Percentiles rank a stretch among this genome's conserved stretches.
Conservation (phyloP, 2,888 invertebrate genomes). For the Achlya flavicornis region DNA sequence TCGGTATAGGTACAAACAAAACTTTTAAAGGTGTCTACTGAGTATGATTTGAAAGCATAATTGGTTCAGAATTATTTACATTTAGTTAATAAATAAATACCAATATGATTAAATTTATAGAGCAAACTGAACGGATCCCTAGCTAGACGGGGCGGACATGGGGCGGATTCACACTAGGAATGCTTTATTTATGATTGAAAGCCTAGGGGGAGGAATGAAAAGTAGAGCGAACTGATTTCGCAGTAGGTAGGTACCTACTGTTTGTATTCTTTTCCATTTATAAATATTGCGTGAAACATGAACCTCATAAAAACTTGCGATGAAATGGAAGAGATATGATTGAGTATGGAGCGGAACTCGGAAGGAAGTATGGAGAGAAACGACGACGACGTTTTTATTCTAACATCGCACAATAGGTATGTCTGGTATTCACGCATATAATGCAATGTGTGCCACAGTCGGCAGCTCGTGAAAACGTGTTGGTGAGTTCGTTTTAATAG, state of each 20-base stretch:
- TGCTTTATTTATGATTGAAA: neutral
- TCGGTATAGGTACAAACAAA: no score
- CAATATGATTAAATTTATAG: no score
- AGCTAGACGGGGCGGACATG: no score
- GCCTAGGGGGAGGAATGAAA: neutral
- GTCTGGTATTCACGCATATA: constrained; percentile 40
- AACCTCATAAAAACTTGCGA: constrained; percentile 26
- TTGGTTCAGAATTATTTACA: no score
- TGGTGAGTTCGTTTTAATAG: constrained; percentile 10
- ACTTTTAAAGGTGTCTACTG: no score
- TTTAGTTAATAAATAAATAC: no score
- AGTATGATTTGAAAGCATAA: no score
- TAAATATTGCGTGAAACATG: constrained; percentile 30
- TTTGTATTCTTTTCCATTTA: constrained; percentile 12
- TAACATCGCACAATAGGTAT: constrained; percentile 42
- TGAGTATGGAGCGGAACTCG: constrained; percentile 26
- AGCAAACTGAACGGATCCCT: neutral
- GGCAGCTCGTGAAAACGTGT: constrained; percentile 11
- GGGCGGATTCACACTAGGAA: neutral
- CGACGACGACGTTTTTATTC: constrained; percentile 41
- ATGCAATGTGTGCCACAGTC: constrained; percentile 27
- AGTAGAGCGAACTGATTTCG: neutral
- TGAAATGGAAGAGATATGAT: constrained; percentile 36
- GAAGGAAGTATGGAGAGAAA: constrained; percentile 42
- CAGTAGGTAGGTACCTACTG: neutral